phyloP scores from a whole-genome alignment of 2,113 vertebrate genomes.

The Larimichthys polyactis region DNA sequence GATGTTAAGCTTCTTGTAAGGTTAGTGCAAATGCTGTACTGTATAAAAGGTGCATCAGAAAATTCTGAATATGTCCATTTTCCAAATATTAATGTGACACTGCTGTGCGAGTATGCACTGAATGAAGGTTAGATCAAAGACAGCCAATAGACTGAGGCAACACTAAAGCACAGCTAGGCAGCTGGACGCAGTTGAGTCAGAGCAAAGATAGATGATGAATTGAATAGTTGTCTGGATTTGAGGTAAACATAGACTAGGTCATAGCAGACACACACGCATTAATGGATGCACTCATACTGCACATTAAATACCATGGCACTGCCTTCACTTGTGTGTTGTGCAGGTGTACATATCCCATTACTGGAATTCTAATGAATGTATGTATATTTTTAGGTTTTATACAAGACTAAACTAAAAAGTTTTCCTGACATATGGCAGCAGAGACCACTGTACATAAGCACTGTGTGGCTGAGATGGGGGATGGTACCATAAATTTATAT shows the following conservation, averaged over 20 bases:
- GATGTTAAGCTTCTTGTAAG: background rate
- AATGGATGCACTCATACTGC: background rate
- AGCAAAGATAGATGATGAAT: constrained; percentile 10
- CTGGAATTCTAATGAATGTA: background rate
- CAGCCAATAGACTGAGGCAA: constrained; percentile 7
- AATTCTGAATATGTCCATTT: background rate
- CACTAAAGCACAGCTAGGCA: constrained; percentile 12
- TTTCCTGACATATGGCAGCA: background rate
- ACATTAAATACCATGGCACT: background rate
- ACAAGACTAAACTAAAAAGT: background rate
- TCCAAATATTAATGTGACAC: constrained; percentile 1
- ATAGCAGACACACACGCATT: background rate
- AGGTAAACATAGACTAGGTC: constrained; percentile 28
- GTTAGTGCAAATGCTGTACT: background rate
- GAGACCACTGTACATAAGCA: background rate
- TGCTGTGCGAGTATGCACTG: background rate
- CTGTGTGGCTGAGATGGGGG: constrained; percentile 1
- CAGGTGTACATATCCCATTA: constrained; percentile 10
- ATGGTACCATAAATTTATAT: background rate
- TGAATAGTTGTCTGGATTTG: constrained; percentile 11
- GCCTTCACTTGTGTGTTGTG: background rate
- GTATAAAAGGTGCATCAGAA: background rate
- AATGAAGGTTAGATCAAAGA: constrained; percentile 39
- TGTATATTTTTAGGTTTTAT: constrained; percentile 10
- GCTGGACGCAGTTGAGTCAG: constrained; percentile 26